Conservation (phyloP, 2,888 invertebrate genomes). For the Perdita meconis region DNA sequence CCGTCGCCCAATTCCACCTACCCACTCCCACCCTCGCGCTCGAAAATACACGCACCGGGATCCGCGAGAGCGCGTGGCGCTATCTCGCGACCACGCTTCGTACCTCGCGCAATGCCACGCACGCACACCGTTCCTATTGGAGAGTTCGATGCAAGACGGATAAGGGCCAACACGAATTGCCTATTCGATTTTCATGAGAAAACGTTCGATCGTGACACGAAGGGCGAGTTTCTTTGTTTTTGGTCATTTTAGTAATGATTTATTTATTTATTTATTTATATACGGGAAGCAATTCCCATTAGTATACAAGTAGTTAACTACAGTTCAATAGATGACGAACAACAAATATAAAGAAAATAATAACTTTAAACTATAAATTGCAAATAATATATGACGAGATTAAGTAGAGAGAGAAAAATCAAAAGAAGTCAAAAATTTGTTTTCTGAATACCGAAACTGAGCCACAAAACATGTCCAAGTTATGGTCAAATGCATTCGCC, state of each 20-base stretch:
- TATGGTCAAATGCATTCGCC: not conserved
- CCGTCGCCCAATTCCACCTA: constrained; percentile 52
- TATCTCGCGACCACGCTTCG: constrained; percentile 73
- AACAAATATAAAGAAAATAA: too few relatives aligned
- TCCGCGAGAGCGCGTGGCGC: constrained; percentile 71
- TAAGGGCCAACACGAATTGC: not conserved
- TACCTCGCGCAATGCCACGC: constrained; percentile 72
- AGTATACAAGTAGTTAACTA: too few relatives aligned
- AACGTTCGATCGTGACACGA: too few relatives aligned
- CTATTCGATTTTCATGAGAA: not conserved
- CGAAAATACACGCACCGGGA: constrained; percentile 52
- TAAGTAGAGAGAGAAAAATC: too few relatives aligned
- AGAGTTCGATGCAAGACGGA: constrained; percentile 6
- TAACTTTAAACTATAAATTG: too few relatives aligned
- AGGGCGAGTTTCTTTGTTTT: not conserved
- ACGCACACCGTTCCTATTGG: constrained; percentile 6
- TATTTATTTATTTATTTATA: too few relatives aligned
- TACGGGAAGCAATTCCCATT: too few relatives aligned
- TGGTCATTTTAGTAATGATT: not conserved
- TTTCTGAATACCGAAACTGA: too few relatives aligned
- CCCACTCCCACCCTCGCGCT: constrained; percentile 23
- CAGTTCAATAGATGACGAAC: too few relatives aligned
- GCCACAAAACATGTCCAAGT: too few relatives aligned
- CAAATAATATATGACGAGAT: too few relatives aligned
- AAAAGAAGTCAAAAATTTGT: too few relatives aligned